These are phyloP conservation scores for Dryas iulia DNA, from an alignment of 1,140 invertebrate genomes.

Conservation along the genomic window DNA sequence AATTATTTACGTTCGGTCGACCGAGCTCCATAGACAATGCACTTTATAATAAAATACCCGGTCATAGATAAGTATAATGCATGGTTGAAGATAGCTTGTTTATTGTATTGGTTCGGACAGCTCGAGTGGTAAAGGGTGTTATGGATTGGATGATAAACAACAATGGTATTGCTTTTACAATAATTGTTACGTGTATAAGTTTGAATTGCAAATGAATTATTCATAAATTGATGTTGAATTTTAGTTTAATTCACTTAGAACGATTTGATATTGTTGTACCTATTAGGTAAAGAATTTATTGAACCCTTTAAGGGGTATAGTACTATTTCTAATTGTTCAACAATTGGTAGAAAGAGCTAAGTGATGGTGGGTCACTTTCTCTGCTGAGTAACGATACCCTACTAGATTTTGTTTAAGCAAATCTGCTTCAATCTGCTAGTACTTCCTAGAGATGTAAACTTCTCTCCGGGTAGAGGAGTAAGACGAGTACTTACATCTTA, in stretches of 20 bases:
- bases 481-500: too few relatives aligned
- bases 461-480: too few relatives aligned
- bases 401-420: too few relatives aligned
- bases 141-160: constrained; percentile 53
- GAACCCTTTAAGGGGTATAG: too few relatives aligned
- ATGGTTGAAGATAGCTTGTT: constrained; percentile 73
- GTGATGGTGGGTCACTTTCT: too few relatives aligned
- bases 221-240: background rate
- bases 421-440: too few relatives aligned
- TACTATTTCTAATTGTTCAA: too few relatives aligned
- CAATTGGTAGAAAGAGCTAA: too few relatives aligned
- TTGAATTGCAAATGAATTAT: constrained; percentile 33
- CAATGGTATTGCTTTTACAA: constrained; percentile 53
- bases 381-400: too few relatives aligned
- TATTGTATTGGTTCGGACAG: constrained; percentile 70
- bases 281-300: background rate
- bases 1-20: constrained; percentile 77
- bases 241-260: background rate
- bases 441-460: too few relatives aligned
- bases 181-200: constrained; percentile 45
- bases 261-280: background rate
- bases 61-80: constrained; percentile 76
- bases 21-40: constrained; percentile 73
- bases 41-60: constrained; percentile 79
- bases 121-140: constrained; percentile 69